Percentiles rank a stretch among this genome's conserved stretches.
Conservation (phyloP, 2,888 invertebrate species). For the Drosophila setosimentum region DNA sequence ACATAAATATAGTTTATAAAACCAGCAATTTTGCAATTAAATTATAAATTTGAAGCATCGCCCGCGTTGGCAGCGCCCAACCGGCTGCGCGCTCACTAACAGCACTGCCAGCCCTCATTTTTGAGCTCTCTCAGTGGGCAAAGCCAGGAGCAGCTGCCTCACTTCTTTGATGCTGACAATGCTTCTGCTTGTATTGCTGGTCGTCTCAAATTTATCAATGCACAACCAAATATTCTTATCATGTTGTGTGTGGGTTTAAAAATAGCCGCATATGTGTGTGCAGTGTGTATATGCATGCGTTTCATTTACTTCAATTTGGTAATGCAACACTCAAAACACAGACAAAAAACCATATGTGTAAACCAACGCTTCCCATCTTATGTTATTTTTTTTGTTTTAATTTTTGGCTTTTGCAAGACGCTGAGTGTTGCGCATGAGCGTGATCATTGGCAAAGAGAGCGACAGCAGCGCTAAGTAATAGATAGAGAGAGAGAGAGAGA, state of each 20-base stretch:
- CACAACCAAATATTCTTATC: constrained; percentile 61
- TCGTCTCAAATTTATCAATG: constrained; percentile 55
- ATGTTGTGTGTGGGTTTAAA: constrained; percentile 56
- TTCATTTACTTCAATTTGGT: constrained; percentile 19
- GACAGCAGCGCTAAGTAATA: not conserved
- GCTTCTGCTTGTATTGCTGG: constrained; percentile 22
- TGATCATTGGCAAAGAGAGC: constrained; percentile 31
- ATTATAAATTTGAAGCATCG: constrained; percentile 17
- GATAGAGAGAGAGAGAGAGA: constrained; percentile 11
- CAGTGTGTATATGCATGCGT: constrained; percentile 21
- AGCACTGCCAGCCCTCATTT: constrained; percentile 48
- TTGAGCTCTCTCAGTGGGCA: constrained; percentile 21
- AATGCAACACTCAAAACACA: constrained; percentile 9
- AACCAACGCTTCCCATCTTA: constrained; percentile 31
- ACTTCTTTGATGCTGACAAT: constrained; percentile 51
- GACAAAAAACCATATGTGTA: constrained; percentile 26
- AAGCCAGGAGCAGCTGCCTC: constrained; percentile 33
- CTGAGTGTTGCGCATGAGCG: constrained; percentile 66
- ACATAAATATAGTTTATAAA: not conserved
- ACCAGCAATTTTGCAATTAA: not conserved
- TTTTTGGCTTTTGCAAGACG: constrained; percentile 45
- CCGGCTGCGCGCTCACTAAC: constrained; percentile 28
- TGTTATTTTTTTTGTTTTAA: constrained; percentile 7
- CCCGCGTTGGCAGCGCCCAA: constrained; percentile 51
- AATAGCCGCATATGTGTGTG: constrained; percentile 60